Percentiles rank a stretch among this genome's conserved stretches.
phyloP scores from a whole-genome alignment of 2,113 vertebrate species.

The Phainopepla nitens region DNA sequence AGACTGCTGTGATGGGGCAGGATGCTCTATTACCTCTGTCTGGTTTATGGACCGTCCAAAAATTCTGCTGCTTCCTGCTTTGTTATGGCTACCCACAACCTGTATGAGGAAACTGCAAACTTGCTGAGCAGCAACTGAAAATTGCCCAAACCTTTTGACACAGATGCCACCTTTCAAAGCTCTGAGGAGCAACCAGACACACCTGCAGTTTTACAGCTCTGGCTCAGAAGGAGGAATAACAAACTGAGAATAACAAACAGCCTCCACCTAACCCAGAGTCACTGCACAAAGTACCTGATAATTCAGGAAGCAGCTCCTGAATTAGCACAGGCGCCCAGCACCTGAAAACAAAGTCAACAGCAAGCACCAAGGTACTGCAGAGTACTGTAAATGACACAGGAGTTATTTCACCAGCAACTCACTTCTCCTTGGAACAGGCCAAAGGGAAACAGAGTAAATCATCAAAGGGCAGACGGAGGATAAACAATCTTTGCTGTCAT shows the following conservation, averaged over 20 bases:
- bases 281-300: not conserved
- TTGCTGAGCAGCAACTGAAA: not conserved
- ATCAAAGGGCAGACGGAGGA: not conserved
- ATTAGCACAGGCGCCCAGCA: not conserved
- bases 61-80: not conserved
- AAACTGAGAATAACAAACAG: not conserved
- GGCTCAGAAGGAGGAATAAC: not conserved
- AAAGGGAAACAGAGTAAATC: not conserved
- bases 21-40: not conserved
- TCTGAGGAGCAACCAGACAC: not conserved
- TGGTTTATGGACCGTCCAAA: not conserved
- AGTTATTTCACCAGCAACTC: not conserved
- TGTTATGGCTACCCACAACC: accelerated
- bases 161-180: not conserved
- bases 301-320: not conserved
- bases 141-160: not conserved
- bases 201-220: not conserved
- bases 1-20: not conserved
- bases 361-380: not conserved
- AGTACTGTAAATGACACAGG: not conserved
- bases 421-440: not conserved
- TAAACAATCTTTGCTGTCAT: not conserved
- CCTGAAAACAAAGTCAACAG: not conserved
- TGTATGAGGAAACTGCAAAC: not conserved
- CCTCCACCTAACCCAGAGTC: not conserved